A percentile compares a stretch with the other conserved stretches of the same genome.
These are phyloP conservation scores for Rhagonycha fulva DNA, from an alignment of 2,888 invertebrate species.

Conservation along the genomic window DNA sequence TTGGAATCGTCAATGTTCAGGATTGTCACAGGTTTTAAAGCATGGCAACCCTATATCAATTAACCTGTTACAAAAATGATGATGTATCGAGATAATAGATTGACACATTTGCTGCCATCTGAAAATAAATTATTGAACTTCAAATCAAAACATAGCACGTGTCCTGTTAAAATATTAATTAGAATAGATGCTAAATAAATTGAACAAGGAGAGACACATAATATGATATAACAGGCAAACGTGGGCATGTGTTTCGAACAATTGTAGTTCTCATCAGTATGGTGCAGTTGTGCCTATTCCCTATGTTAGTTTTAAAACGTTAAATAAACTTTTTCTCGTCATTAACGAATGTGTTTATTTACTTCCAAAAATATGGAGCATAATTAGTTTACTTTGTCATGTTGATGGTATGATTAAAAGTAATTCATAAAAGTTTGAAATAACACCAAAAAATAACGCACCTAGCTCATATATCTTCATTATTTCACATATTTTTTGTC, in stretches of 20 bases:
- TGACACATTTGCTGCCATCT: neutral
- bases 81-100: neutral
- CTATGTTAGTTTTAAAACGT: no score
- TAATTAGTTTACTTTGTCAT: neutral
- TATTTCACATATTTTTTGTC: conserved; percentile 17
- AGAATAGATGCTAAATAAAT: neutral
- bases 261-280: neutral
- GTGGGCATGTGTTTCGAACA: neutral
- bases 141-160: neutral
- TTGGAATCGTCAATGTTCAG: no score
- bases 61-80: neutral
- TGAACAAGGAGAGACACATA: no score
- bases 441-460: conserved; percentile 1
- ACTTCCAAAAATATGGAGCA: neutral
- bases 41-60: neutral
- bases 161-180: neutral
- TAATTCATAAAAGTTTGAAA: neutral
- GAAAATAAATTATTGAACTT: neutral
- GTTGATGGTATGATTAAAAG: neutral
- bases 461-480: conserved; percentile 15
- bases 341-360: neutral
- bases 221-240: no score
- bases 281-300: neutral
- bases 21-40: neutral
- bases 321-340: neutral